Percentiles rank a stretch among this genome's conserved stretches.
Conservation (phyloP, 23 tunicate species). For the Styela clava region DNA sequence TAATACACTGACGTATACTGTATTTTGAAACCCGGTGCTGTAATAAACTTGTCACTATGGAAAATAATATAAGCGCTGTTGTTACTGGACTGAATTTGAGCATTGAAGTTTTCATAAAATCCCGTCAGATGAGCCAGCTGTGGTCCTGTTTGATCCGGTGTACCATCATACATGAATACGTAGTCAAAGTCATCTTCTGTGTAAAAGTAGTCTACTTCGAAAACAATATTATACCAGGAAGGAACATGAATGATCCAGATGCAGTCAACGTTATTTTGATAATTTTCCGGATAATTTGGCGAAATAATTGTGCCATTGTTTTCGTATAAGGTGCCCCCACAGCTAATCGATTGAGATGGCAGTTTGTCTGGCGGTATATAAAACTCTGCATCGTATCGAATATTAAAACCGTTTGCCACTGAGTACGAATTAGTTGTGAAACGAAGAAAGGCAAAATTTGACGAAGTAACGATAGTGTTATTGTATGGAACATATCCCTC, state of each 20-base stretch:
- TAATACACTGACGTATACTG: slow-evolving; percentile 22
- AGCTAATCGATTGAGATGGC: neutral
- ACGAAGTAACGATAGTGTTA: neutral
- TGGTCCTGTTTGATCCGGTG: neutral
- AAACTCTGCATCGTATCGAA: neutral
- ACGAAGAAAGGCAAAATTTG: neutral
- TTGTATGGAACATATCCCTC: neutral
- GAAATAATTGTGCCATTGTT: neutral
- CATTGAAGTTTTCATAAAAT: neutral
- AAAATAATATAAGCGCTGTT: slow-evolving; percentile 21
- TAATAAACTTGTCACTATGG: slow-evolving; percentile 41
- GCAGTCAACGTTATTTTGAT: neutral
- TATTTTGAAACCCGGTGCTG: slow-evolving; percentile 48
- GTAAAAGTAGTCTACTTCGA: slow-evolving; percentile 2
- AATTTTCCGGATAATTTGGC: slow-evolving; percentile 5
- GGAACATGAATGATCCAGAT: slow-evolving; percentile 25
- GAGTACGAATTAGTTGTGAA: neutral
- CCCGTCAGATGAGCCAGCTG: neutral
- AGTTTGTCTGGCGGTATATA: neutral
- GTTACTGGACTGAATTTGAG: neutral
- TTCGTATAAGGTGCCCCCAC: neutral
- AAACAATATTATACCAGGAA: neutral
- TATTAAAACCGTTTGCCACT: neutral
- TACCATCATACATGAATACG: slow-evolving; percentile 27
- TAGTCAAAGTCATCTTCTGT: slow-evolving; percentile 23